Percentiles rank a stretch among this genome's conserved stretches.
These are phyloP conservation scores for Phalacrocorax pelagicus DNA, from an alignment of 2,113 vertebrate genomes.

Conservation along the genomic window DNA sequence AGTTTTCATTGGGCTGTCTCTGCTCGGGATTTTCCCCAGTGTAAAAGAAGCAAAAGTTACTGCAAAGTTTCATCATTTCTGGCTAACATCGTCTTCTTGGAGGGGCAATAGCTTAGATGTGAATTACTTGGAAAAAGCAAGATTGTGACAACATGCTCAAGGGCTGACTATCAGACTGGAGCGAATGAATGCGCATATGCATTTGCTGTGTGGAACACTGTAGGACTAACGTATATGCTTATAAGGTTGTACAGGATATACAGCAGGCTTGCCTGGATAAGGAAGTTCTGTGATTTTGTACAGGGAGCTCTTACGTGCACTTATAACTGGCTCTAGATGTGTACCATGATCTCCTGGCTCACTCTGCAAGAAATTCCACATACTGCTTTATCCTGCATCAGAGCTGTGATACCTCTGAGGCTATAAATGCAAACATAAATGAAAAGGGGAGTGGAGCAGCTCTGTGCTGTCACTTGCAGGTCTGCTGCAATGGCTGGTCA, in stretches of 20 bases:
- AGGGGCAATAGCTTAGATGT: not conserved
- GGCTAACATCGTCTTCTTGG: not conserved
- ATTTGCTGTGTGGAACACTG: not conserved
- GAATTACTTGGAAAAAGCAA: not conserved
- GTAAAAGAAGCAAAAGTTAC: not conserved
- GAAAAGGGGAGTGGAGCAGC: not conserved
- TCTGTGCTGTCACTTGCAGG: not conserved
- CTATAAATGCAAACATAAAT: not conserved
- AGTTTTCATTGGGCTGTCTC: not conserved
- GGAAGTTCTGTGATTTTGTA: not conserved
- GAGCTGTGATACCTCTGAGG: not conserved
- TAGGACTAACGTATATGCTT: not conserved
- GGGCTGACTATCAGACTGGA: not conserved
- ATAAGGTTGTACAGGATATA: not conserved
- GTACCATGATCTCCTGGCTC: not conserved
- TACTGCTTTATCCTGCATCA: not conserved
- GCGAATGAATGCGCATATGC: not conserved
- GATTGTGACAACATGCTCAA: not conserved
- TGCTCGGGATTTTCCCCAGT: not conserved
- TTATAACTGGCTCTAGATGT: not conserved
- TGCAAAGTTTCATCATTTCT: not conserved
- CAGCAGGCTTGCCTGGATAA: not conserved
- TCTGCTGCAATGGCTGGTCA: not conserved
- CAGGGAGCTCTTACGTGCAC: not conserved
- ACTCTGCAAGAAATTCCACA: not conserved